A percentile compares a stretch with the other conserved stretches of the same genome.
Conservation (phyloP, 2,113 vertebrate genomes). For the Eulemur rufifrons region DNA sequence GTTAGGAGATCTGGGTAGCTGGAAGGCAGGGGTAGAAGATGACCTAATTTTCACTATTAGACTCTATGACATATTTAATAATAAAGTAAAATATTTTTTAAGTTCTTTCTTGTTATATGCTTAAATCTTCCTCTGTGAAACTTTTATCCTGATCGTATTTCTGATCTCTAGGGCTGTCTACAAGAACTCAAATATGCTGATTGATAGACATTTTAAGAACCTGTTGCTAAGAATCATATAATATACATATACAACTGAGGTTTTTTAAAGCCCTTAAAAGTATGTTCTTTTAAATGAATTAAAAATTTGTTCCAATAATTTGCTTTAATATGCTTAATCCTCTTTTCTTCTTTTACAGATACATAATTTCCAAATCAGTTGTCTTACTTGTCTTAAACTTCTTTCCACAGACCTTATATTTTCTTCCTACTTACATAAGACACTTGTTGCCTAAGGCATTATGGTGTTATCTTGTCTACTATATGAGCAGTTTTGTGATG, state of each 20-base stretch:
- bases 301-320: neutral
- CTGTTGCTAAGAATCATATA: neutral
- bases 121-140: constrained; percentile 16
- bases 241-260: neutral
- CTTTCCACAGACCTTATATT: neutral
- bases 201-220: neutral
- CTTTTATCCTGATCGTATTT: constrained; percentile 23
- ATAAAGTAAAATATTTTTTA: constrained; percentile 43
- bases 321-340: neutral
- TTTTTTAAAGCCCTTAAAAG: neutral
- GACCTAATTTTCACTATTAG: constrained; percentile 10
- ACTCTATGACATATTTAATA: constrained; percentile 2
- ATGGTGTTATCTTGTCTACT: neutral
- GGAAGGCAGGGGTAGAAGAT: neutral
- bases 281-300: constrained; percentile 32
- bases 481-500: neutral
- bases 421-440: neutral
- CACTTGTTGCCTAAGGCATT: neutral
- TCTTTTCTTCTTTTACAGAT: neutral
- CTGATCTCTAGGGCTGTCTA: neutral
- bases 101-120: neutral
- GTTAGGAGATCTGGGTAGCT: neutral
- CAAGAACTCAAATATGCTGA: neutral
- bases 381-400: constrained; percentile 10
- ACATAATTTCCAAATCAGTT: constrained; percentile 23